Conservation (phyloP, 2,797 vertebrate genomes). For the Gallirallus australis region DNA sequence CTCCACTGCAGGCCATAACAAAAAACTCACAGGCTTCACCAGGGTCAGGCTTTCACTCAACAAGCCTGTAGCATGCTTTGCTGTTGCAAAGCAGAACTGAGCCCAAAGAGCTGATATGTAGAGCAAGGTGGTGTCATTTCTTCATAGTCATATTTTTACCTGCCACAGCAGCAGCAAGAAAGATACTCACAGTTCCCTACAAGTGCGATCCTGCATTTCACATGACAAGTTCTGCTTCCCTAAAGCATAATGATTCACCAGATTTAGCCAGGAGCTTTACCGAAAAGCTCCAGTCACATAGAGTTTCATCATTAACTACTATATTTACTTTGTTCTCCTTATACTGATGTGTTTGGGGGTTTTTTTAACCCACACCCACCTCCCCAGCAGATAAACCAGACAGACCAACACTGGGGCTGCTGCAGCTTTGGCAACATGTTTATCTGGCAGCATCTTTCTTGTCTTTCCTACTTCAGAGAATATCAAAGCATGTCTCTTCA, state of each 20-base stretch:
- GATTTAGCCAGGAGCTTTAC: neutral
- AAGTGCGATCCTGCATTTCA: neutral
- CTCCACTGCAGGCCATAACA: neutral
- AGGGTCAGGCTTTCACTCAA: neutral
- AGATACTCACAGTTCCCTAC: neutral
- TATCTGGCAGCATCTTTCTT: fast-evolving
- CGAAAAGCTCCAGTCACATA: neutral
- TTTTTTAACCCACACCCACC: no score
- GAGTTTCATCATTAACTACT: neutral
- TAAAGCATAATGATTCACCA: neutral
- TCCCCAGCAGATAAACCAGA: neutral
- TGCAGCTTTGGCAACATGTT: neutral
- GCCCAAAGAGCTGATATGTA: neutral
- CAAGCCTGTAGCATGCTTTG: neutral
- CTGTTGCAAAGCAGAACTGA: neutral
- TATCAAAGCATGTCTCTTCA: neutral
- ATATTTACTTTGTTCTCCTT: neutral
- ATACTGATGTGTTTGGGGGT: no score
- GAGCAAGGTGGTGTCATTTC: neutral
- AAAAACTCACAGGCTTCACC: neutral
- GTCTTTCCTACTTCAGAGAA: neutral
- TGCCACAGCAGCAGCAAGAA: neutral
- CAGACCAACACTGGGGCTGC: neutral
- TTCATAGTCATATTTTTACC: neutral
- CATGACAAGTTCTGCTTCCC: neutral